Base-by-base conservation (phyloP, 1,140 invertebrate genomes). In the Zophobas atratus region DNA sequence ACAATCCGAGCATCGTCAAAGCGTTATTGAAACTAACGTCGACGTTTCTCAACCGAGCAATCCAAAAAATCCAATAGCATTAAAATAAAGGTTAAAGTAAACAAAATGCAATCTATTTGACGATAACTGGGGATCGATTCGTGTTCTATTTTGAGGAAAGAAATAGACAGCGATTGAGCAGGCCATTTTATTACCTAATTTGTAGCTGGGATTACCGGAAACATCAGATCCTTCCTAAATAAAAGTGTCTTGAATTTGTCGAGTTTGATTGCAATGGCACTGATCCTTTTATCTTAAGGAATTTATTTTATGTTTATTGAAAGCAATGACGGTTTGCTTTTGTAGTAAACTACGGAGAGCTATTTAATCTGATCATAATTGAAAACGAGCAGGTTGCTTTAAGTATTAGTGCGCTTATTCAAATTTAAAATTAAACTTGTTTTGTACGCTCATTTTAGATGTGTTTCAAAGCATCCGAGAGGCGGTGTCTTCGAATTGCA, bases 101-200 rank as follows among this genome's bases (percentile, higher is more conserved):
- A 20, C 20, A 20, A 20, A 8, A 46, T 46, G 43, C 8, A 46
- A 46, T 46, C 20, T 46, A 46, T 46, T 3, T 46, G 43, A 46
- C 3, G 43, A 46, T 46, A 46, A 46, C 43, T 46, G 20, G 20
- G 20, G 20, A 20, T 20, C 20, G 20, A 20, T 20, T 20, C 20
- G 20, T 20, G 20, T 20, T 20, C 20, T 20, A 20, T 20, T 20
- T 20, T 20, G 20, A 20, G 20, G 20, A 20, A 20, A 46, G 43
- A 46, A 46, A 46, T 46, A 46, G 43, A 46, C 43, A 46, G 43
- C 43, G 8, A 46, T 46, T 8, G 43, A 46, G 43, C 43, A 46
- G 43, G 3, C 43, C 8, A 38, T 60, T 60, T 60, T 60, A 60
- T 60, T 60, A 60, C 56, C 56, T 60, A 60, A 60, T 60, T 60